Conservation (phyloP, 2,797 vertebrate genomes). For the Mormyrops boulengeri region DNA sequence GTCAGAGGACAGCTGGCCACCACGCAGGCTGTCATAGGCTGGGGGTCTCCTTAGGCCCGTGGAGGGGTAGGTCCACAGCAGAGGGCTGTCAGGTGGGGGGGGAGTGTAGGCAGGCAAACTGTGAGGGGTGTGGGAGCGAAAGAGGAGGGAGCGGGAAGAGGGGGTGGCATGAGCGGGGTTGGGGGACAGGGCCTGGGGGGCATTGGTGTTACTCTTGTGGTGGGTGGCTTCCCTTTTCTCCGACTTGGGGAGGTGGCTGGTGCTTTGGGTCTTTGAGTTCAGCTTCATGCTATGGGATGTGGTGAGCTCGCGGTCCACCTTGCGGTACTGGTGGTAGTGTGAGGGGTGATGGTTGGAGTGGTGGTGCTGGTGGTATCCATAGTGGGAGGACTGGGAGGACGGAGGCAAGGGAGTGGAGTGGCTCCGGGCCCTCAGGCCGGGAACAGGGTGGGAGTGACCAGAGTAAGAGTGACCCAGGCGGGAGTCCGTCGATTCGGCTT, state of each 20-base stretch:
- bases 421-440: conserved; percentile 74
- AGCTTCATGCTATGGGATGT: conserved; percentile 44
- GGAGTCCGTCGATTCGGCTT: conserved; percentile 56
- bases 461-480: conserved; percentile 46
- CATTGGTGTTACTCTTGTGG: not conserved
- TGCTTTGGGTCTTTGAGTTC: conserved; percentile 42
- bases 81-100: conserved; percentile 65
- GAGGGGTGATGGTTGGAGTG: conserved; percentile 78
- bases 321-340: conserved; percentile 77
- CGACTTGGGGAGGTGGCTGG: conserved; percentile 52
- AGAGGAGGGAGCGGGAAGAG: conserved; percentile 47
- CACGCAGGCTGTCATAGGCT: conserved; percentile 76
- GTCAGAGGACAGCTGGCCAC: conserved; percentile 49
- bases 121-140: conserved; percentile 66
- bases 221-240: conserved; percentile 54
- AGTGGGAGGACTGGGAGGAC: conserved; percentile 70
- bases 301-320: conserved; percentile 70
- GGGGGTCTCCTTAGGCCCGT: conserved; percentile 77
- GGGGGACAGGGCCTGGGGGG: conserved; percentile 43
- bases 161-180: conserved; percentile 5
- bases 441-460: conserved; percentile 47
- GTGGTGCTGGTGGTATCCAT: conserved; percentile 46
- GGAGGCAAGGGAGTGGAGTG: conserved; percentile 87
- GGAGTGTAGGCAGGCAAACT: conserved; percentile 68
- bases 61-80: conserved; percentile 87